phyloP scores from a whole-genome alignment of 1,140 invertebrate genomes.

The Drosophila ogumai region DNA sequence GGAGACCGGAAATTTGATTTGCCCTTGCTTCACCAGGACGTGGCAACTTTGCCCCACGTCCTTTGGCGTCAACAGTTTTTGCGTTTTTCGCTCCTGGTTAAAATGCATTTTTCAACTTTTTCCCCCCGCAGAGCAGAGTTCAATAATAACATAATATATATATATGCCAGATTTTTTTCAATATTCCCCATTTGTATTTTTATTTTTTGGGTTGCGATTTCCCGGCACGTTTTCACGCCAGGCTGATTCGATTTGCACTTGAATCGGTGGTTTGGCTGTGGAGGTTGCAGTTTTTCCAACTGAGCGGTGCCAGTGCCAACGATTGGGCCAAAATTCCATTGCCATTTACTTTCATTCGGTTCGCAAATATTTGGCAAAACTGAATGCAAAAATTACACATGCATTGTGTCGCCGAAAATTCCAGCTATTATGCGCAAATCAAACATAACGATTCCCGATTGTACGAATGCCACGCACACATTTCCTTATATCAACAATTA shows the following conservation, averaged over 20 bases:
- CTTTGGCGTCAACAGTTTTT: constrained; percentile 52
- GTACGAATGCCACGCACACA: constrained; percentile 13
- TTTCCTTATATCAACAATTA: constrained; percentile 25
- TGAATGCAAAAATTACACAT: constrained; percentile 42
- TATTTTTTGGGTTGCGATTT: constrained; percentile 39
- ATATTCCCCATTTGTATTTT: constrained; percentile 1
- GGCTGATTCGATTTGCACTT: constrained; percentile 66
- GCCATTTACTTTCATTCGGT: constrained; percentile 30
- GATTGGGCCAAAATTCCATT: constrained; percentile 38
- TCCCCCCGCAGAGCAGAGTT: constrained; percentile 49
- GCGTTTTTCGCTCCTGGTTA: constrained; percentile 20
- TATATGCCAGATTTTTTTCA: constrained; percentile 22
- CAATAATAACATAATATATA: constrained; percentile 71
- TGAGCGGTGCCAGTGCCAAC: constrained; percentile 19
- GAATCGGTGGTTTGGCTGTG: constrained; percentile 33
- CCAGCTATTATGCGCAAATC: constrained; percentile 27
- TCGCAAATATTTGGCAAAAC: constrained; percentile 36
- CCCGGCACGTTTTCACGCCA: constrained; percentile 51
- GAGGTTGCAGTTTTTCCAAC: constrained; percentile 35
- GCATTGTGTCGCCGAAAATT: constrained; percentile 22
- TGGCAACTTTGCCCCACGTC: constrained; percentile 12
- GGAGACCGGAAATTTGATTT: constrained; percentile 70
- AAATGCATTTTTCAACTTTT: constrained; percentile 62
- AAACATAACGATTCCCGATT: constrained; percentile 30
- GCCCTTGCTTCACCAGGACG: constrained; percentile 25